These are phyloP conservation scores for Orthonyx spaldingii DNA, from an alignment of 2,113 vertebrate genomes.

Conservation along the genomic window DNA sequence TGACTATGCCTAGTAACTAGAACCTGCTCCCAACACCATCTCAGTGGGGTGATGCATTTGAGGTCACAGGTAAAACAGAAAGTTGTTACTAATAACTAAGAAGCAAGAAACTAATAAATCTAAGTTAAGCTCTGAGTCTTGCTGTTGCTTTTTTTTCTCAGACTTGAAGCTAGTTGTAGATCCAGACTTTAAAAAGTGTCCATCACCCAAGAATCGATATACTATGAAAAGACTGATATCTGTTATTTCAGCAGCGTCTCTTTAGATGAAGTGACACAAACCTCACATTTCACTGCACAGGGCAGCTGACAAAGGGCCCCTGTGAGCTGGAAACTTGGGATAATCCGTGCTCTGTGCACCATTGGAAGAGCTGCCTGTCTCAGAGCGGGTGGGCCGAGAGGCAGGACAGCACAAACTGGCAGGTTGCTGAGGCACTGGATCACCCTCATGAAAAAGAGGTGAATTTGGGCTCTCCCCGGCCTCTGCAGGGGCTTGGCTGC, in stretches of 20 bases:
- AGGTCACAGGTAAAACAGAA: not conserved
- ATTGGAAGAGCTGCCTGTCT: not conserved
- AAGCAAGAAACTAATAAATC: not conserved
- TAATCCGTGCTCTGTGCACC: not conserved
- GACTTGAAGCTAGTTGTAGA: not conserved
- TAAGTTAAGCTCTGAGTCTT: not conserved
- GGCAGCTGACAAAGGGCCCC: not conserved
- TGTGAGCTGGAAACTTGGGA: fast-evolving
- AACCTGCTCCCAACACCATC: not conserved
- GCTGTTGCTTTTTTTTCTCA: not conserved
- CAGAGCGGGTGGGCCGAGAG: not conserved
- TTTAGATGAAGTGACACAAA: not conserved
- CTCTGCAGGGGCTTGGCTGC: not conserved
- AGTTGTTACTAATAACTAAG: not conserved
- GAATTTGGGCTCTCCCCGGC: not conserved
- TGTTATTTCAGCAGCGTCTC: not conserved
- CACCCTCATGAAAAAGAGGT: not conserved
- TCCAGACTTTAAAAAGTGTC: not conserved
- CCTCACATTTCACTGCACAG: not conserved
- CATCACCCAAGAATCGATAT: not conserved
- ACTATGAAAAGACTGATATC: not conserved
- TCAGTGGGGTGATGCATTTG: not conserved
- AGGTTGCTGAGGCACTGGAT: not conserved
- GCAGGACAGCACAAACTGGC: too few relatives aligned
- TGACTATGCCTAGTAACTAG: not conserved